Base-by-base conservation (phyloP, 92 coral and sea anemone species). In the Phenganax subtilis region DNA sequence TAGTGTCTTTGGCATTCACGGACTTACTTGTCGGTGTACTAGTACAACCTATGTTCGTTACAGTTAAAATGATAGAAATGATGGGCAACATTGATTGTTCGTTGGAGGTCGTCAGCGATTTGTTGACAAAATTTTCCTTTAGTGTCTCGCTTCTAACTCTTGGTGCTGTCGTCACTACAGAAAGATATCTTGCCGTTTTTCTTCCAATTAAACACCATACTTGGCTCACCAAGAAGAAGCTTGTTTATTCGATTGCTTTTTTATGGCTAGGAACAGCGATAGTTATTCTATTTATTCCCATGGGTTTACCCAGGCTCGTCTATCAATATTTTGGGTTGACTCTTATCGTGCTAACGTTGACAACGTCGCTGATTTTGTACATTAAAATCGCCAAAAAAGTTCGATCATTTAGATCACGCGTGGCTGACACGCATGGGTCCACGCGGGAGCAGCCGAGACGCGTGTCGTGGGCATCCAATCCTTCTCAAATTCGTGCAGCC, bases 31-130 rank as follows among this genome's bases (percentile, higher is more conserved):
- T 77, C 28, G 87, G 87, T 4, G 10, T 68, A 6, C 57, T 74
- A 25, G 87, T 77, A 31, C 83, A 84, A 56, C 82, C 87, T 0
- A 65, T 81, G 12, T 84, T 84, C 69, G 66, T 84, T 30, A 58
- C 54, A 76, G 64, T 76, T 30, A 77, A 76, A 74, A 69, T 84
- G 44, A 80, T 62, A 29, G 67, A 77, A 61, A 76, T 76, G 53
- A 37, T 51, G 72, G 82, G 59, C 6, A 64, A 16, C 9, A 79
- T 79, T 51, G 37, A 79, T 65, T 79, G 83, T 51, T 1, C 9
- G 31, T n/a, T 79, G 10, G 83, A 79, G 65, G 27, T 79, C 51
- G 51, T 54, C 74, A 65, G 67, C 37, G 82, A 76, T 54, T 68
- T 84, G 27, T 10, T 69, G 0, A 66, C 83, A 30, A 80, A 69